These are phyloP conservation scores for Nyctereutes procyonoides DNA, from an alignment of 2,113 vertebrate species.

Conservation along the genomic window DNA sequence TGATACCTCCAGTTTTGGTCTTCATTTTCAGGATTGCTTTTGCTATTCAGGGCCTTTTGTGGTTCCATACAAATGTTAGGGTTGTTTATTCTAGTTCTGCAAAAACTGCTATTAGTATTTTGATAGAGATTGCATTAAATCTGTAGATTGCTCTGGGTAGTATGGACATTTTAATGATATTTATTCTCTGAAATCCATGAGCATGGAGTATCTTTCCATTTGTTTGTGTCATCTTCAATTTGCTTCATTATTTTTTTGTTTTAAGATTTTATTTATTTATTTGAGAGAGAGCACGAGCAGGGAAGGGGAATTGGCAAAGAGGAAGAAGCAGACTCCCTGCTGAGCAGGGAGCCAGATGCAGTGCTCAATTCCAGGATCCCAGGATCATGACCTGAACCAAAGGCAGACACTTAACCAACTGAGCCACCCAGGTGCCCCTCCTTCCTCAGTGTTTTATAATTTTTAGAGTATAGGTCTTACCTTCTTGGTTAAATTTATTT, in stretches of 20 bases:
- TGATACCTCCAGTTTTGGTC: background rate
- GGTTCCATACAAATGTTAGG: background rate
- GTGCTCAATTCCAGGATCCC: no score
- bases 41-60: background rate
- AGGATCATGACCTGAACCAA: no score
- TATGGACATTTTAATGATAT: background rate
- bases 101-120: background rate
- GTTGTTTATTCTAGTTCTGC: background rate
- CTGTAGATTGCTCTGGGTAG: background rate
- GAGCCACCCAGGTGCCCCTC: background rate
- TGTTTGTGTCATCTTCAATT: background rate
- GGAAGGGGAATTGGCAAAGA: no score
- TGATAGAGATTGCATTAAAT: background rate
- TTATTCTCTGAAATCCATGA: background rate
- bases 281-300: no score
- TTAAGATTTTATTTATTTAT: no score
- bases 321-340: no score
- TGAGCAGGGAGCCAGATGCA: no score
- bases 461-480: background rate
- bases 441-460: background rate
- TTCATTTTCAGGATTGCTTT: background rate
- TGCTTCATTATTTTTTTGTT: background rate
- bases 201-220: background rate
- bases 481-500: background rate
- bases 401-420: no score